phyloP scores from a whole-genome alignment of 2,888 invertebrate genomes.

The Gasteruption jaculator region DNA sequence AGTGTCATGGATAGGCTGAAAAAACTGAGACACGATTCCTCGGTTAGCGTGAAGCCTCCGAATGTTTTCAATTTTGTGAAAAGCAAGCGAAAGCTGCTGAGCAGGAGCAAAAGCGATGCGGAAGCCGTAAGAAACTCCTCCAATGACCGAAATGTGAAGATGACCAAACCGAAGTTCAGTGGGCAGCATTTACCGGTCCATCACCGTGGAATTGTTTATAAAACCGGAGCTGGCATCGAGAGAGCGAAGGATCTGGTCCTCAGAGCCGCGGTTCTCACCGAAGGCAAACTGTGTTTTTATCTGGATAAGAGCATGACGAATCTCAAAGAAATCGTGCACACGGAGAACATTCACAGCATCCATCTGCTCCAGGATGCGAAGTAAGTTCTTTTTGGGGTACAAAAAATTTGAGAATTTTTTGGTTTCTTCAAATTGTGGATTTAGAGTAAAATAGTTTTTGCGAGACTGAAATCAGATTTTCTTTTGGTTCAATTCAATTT shows the following conservation, averaged over 20 bases:
- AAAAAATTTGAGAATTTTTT: too few relatives aligned
- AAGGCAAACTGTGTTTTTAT: slow-evolving; percentile 70
- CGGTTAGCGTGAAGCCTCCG: slow-evolving; percentile 34
- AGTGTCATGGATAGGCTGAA: slow-evolving; percentile 40
- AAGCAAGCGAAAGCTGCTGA: slow-evolving; percentile 34
- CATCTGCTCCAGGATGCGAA: slow-evolving; percentile 58
- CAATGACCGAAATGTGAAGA: slow-evolving; percentile 28
- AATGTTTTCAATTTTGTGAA: slow-evolving; percentile 42
- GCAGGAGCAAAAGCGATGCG: slow-evolving; percentile 31
- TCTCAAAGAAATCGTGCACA: slow-evolving; percentile 66
- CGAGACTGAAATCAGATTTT: not conserved
- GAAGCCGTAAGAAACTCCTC: slow-evolving; percentile 22
- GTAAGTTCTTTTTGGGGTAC: slow-evolving; percentile 49
- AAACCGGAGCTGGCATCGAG: slow-evolving; percentile 47
- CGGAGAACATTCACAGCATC: slow-evolving; percentile 64
- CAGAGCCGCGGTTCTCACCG: slow-evolving; percentile 58
- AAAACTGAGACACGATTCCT: slow-evolving; percentile 37
- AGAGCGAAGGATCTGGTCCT: slow-evolving; percentile 69
- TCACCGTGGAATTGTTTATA: slow-evolving; percentile 62
- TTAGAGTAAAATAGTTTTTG: too few relatives aligned
- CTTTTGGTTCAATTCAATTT: slow-evolving; percentile 11
- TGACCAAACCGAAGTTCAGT: slow-evolving; percentile 57
- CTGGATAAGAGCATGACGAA: slow-evolving; percentile 67
- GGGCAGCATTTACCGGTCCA: slow-evolving; percentile 52
- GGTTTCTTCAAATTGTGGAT: too few relatives aligned